Base-by-base conservation (phyloP, 92 coral and sea anemone species). In the Hydrozoanthus gracilis region DNA sequence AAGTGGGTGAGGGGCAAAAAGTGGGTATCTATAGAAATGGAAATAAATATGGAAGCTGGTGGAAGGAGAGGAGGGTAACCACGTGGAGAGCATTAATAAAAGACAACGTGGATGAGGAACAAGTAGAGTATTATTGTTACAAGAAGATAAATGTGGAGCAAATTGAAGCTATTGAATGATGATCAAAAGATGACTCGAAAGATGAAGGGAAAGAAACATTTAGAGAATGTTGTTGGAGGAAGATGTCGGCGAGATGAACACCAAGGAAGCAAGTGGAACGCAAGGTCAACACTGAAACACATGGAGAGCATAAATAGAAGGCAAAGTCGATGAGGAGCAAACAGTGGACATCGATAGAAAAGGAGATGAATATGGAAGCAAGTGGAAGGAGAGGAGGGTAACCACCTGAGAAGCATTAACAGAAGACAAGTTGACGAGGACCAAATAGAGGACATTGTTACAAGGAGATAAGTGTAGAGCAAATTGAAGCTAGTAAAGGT, bases 291-390 rank as follows among this genome's bases (percentile, higher is more conserved):
- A 0, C 15, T 65, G 71, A 65, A 35, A n/a, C 17, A 65, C 15
- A 65, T 65, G 71, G 17, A 65, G 20, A 56, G 62, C 62, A 56
- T n/a, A n/a, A n/a, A n/a, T n/a, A n/a, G n/a, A n/a, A n/a, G n/a
- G n/a, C n/a, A n/a, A n/a, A n/a, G n/a, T n/a, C n/a, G n/a, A 54
- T 54, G 60, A 54, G 12, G 60, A 54, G 60, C 60, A 54, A 35
- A 65, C 17, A 14, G 71, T 14, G 16, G 71, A 1, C 14, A 0
- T 62, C 16, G 71, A 65, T 65, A 8, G 71, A 65, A 8, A 35
- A 65, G 71, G 71, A 14, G 71, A 35, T 14, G 15, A n/a, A 65
- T 18, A 0, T 0, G 10, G 62, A 56, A 10, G 62, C 12, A 10
- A 4, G 10, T 56, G 62, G 15, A 56, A 56, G 62, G 10, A 6